These are phyloP conservation scores for Petrolisthes manimaculis DNA, from an alignment of 2,888 invertebrate species.

Conservation along the genomic window DNA sequence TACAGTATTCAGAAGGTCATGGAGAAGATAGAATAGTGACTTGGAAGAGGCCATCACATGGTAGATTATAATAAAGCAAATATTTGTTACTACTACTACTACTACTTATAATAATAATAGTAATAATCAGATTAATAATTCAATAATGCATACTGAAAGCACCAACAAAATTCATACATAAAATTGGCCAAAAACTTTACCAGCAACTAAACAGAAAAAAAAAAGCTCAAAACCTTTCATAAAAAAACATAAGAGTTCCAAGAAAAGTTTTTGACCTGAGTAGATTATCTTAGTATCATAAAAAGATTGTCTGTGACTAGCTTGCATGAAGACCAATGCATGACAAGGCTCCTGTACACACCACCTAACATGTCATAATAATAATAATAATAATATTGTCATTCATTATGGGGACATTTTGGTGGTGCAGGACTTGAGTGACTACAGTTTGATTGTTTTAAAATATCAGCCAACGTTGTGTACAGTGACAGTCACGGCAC, in stretches of 20 bases:
- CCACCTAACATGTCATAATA: neutral
- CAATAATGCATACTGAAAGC: slow-evolving; percentile 55
- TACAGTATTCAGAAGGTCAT: neutral
- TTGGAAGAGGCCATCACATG: neutral
- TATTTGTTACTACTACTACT: slow-evolving; percentile 2
- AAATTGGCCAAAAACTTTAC: slow-evolving; percentile 43
- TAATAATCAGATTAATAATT: slow-evolving; percentile 23
- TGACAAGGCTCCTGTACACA: neutral
- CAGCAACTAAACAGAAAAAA: neutral
- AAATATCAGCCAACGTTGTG: no score
- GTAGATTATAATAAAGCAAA: slow-evolving; percentile 8
- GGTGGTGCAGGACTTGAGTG: no score
- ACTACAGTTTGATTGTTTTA: no score
- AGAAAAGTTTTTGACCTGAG: slow-evolving; percentile 44
- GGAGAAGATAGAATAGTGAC: neutral
- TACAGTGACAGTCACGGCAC: no score
- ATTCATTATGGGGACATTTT: no score
- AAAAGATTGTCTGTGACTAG: slow-evolving; percentile 54
- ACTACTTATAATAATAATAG: slow-evolving; percentile 24
- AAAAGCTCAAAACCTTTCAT: neutral
- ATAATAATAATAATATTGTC: neutral
- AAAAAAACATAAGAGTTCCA: neutral
- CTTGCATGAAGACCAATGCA: slow-evolving; percentile 32
- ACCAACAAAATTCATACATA: slow-evolving; percentile 51
- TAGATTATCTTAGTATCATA: slow-evolving; percentile 27